Evolutionary conservation across 2,888 invertebrate species (phyloP), one percentile per base, ranked within the genome.

Genomic region (Ctenicera cuprea): DNA sequence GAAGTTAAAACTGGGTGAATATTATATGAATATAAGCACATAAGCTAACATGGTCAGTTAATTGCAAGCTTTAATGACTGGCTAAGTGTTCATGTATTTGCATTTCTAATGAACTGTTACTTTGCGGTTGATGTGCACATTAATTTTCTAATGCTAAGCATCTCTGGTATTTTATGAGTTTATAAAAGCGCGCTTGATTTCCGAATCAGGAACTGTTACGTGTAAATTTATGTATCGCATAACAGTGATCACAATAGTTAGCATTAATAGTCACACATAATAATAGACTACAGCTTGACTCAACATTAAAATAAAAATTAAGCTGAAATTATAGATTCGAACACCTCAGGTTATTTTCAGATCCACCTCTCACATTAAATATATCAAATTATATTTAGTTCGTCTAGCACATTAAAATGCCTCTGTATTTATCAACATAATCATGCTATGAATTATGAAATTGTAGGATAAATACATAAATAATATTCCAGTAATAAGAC

Each of bases 1-100:
- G 20, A 48, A 48, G 48, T 20, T 48, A 48, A 48, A 48, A 48
- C 20, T 7, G 48, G 16, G 20, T 16, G 48, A 48, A 20, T 48
- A 48, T 48, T 16, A 48, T 48, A 20, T 41, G 41, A 41, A 33
- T 33, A 33, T 33, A 9, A 33, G 33, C 33, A 9, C 14, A 14
- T 18, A 48, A 48, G 20, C 48, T 48, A 9, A 18, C 14, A 11
- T 48, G 48, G 48, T 20, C 48, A 48, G 48, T 18, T 48, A 48
- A 48, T 20, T 48, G 48, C 20, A 48, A 18, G 20, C 20, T n/a
- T 48, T 20, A 20, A 20, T 48, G 48, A 20, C 48, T 20, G 11
- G 20, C 14, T 48, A 16, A 48, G 20, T 48, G 16, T 48, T 14
- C 41, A 41, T 41, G 16, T 20, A 48, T 43, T 43, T 43, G 41